Percentiles rank a stretch among this genome's conserved stretches.
Conservation (phyloP, 2,113 vertebrate species). For the Psammodynastes pulverulentus region DNA sequence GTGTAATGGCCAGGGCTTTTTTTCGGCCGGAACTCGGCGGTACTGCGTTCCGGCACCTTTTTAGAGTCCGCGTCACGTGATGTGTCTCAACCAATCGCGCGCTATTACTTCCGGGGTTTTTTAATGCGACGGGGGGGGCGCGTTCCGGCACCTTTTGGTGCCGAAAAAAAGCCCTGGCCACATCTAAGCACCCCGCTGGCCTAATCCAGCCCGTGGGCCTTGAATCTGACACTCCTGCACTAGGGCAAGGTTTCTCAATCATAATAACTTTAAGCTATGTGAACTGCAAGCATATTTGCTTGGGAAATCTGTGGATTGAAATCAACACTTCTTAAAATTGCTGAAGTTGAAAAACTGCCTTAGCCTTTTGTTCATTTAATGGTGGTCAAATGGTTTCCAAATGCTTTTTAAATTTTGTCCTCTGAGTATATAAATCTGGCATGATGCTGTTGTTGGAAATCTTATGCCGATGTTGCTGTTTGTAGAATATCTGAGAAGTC, state of each 20-base stretch:
- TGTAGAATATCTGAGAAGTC: neutral
- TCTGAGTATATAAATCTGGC: neutral
- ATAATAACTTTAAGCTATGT: neutral
- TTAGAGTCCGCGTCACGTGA: too few species aligned
- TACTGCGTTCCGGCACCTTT: too few species aligned
- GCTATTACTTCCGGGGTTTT: too few species aligned
- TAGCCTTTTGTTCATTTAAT: constrained; percentile 23
- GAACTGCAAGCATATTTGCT: neutral
- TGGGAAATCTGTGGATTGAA: neutral
- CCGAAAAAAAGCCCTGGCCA: too few species aligned
- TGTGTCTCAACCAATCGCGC: too few species aligned
- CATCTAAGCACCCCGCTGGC: too few species aligned
- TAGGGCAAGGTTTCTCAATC: neutral
- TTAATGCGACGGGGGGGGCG: too few species aligned
- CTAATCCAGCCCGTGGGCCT: too few species aligned
- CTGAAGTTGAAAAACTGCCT: neutral
- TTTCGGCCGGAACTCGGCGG: too few species aligned
- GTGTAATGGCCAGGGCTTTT: too few species aligned
- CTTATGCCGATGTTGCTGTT: neutral
- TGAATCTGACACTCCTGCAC: neutral
- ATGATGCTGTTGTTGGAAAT: neutral
- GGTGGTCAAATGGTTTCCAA: constrained; percentile 30
- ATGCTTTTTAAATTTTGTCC: neutral
- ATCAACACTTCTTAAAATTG: neutral
- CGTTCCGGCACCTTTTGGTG: too few species aligned